Evolutionary conservation across 2,797 vertebrate species (phyloP), one percentile per base, ranked within the genome.

Genomic region (Eptatretus atami): DNA sequence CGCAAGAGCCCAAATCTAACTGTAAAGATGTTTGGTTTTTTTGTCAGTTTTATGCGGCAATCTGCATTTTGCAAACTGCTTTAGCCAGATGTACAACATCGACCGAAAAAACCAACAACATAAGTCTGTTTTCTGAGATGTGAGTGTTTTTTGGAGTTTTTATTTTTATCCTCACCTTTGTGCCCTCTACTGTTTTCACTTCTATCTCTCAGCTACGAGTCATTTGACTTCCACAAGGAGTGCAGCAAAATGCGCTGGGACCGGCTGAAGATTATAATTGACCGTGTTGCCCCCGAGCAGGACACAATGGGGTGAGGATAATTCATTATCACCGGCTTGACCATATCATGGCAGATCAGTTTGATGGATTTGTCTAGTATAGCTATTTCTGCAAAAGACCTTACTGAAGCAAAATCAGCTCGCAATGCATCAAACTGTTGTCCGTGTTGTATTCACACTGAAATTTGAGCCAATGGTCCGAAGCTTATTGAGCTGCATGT

Each of bases 151-250:
- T 44, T 4, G 31, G 31, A 44, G 31, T 44, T 44, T 44, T 44
- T 44, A 44, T 44, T 44, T 44, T 44, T 44, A 44, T 44, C 31
- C 4, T 44, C 31, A 44, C 31, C 31, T 44, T 44, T 44, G 31
- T 44, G 31, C 31, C 31, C 31, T 44, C 31, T 3, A 44, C 31
- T 8, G 31, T 44, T 44, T 44, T 44, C 57, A 24, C 2, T 63
- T 54, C 67, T 68, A 54, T 53, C 54, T 65, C 67, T 24, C 69
- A 94, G 86, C 66, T 95, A 95, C 0, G 15, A 85, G 66, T 82
- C 88, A 0, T 95, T 94, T 72, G 88, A 95, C 72, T 95, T 95
- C 72, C 88, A 95, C 68, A 92, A 92, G 71, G 88, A 95, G 70
- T 95, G 88, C 74, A 86, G 82, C 69, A 77, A 74, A 15, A 90